Conservation (phyloP, 2,888 invertebrate species). For the Lamellibrachia satsuma region DNA sequence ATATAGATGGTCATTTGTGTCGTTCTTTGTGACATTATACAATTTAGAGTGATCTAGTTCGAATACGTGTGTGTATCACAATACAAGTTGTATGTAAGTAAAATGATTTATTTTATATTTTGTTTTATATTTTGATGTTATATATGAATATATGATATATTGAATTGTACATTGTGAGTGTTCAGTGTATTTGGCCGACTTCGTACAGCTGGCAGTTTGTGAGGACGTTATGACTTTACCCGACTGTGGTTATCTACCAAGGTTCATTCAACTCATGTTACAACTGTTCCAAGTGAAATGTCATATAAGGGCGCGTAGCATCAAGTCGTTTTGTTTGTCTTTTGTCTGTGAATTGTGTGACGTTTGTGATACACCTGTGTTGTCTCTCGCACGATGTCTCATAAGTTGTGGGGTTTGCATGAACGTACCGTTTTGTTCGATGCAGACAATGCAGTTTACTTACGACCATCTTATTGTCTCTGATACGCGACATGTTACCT, state of each 20-base stretch:
- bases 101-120: slow-evolving; percentile 13
- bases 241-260: not conserved
- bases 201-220: not conserved
- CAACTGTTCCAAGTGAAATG: not conserved
- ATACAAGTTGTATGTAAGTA: slow-evolving; percentile 5
- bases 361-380: not conserved
- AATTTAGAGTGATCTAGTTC: slow-evolving; percentile 17
- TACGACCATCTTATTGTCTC: not conserved
- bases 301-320: not conserved
- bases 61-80: not conserved
- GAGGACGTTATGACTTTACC: not conserved
- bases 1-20: slow-evolving; percentile 5
- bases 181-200: not conserved
- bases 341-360: not conserved
- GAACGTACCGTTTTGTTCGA: not conserved
- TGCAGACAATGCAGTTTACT: not conserved
- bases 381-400: slow-evolving; percentile 1
- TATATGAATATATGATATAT: slow-evolving; percentile 17
- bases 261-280: not conserved
- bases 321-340: not conserved
- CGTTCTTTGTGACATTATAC: slow-evolving; percentile 17
- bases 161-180: not conserved
- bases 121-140: slow-evolving; percentile 17
- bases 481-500: not conserved
- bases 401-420: not conserved